Percentiles rank a stretch among this genome's conserved stretches.
Conservation (phyloP, 2,797 vertebrate genomes). For the Parambassis ranga region DNA sequence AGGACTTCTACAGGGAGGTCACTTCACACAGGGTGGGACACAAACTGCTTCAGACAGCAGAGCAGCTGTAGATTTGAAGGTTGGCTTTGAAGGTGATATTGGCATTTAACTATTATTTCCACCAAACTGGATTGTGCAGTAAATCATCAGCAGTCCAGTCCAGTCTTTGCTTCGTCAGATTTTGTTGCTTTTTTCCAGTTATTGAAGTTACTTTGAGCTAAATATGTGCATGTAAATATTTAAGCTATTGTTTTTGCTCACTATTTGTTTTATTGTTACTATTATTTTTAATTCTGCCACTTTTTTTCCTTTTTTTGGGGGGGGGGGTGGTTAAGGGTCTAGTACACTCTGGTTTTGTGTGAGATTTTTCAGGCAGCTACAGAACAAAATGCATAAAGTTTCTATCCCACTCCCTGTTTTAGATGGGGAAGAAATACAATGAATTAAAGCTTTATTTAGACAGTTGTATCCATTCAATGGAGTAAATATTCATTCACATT, state of each 20-base stretch:
- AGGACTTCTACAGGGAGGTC: neutral
- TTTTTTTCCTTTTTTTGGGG: slow-evolving; percentile 1
- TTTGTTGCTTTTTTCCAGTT: neutral
- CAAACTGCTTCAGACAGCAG: neutral
- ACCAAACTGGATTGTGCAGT: too few relatives aligned
- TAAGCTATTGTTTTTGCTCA: neutral
- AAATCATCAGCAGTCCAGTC: neutral
- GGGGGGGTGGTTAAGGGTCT: too few relatives aligned
- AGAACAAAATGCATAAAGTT: neutral
- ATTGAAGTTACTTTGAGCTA: slow-evolving; percentile 1
- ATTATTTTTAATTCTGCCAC: neutral
- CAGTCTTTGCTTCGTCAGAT: neutral
- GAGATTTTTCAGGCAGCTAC: slow-evolving; percentile 42
- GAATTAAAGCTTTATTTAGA: neutral
- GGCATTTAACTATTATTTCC: neutral
- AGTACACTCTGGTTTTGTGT: slow-evolving; percentile 1
- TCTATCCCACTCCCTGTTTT: neutral
- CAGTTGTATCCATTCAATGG: too few relatives aligned
- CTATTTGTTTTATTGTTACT: too few relatives aligned
- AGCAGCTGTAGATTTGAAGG: neutral
- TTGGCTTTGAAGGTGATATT: neutral
- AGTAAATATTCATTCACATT: too few relatives aligned
- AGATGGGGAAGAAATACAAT: neutral
- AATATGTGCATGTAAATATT: slow-evolving; percentile 31
- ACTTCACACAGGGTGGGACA: neutral